Evolutionary conservation across 2,797 vertebrate species (phyloP), one percentile per base, ranked within the genome.

Genomic region (Rhadinocentrus ornatus): DNA sequence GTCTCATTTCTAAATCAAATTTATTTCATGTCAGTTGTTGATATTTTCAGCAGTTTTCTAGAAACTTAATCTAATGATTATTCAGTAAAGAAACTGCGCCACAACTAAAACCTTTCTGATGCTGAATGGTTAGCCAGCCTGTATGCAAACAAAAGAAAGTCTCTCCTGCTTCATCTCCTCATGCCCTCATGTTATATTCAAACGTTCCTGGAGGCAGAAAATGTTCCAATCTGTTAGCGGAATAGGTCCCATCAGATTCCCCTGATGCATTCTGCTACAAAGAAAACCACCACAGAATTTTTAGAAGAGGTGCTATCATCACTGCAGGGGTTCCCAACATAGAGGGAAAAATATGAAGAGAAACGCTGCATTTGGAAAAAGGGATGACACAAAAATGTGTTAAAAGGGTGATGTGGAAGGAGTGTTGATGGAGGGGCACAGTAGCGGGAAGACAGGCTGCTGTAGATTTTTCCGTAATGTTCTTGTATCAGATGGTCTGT

Each of bases 91-190:
- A 56, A 65, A 62, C 46, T 39, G 32, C 71, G 54, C 66, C 66
- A 66, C 26, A 55, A 75, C 69, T 80, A 18, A 71, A 82, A 64
- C 69, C 31, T 62, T 71, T 74, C 46, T 64, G 50, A 83, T 73
- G 73, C 46, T 39, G n/a, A 66, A 53, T 50, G 55, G 75, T 66
- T 68, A 69, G 35, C 39, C 7, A 0, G 73, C 73, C 84, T 69
- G 27, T 56, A 73, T 77, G 73, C 85, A 87, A 84, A 75, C 70
- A 69, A n/a, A n/a, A n/a, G n/a, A n/a, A n/a, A n/a, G 15, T 26
- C n/a, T 53, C 50, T 53, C 22, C 22, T 26, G 50, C 50, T 53
- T 26, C 50, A 53, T 26, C 50, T 26, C 18, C 16, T 44, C 16
- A 0, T 20, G 5, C 18, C 39, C 41, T 44, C 41, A 44, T 44